These are phyloP conservation scores for Rhogogaster chlorosoma DNA, from an alignment of 2,888 invertebrate genomes.

Conservation along the genomic window DNA sequence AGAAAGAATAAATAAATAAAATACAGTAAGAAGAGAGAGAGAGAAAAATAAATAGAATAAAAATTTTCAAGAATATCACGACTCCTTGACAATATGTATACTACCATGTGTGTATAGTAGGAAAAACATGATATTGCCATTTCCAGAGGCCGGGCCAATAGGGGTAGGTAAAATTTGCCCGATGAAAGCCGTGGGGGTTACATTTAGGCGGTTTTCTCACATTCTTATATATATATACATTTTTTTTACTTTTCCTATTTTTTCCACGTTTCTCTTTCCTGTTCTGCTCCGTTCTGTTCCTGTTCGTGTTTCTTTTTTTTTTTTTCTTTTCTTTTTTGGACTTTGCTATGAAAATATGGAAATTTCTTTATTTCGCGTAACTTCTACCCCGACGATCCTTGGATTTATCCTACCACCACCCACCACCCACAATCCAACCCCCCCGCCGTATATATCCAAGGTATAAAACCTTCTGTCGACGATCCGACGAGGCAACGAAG, in stretches of 20 bases:
- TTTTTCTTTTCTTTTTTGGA: not conserved
- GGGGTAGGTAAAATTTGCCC: not conserved
- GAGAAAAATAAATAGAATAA: not conserved
- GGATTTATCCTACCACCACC: not conserved
- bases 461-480: not conserved
- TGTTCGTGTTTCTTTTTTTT: not conserved
- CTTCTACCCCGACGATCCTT: not conserved
- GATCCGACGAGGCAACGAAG: constrained; percentile 24
- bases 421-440: not conserved
- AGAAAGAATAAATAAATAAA: too few species aligned
- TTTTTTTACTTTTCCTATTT: not conserved
- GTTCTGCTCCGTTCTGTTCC: not conserved
- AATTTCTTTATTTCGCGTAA: constrained; percentile 37
- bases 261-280: not conserved
- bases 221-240: not conserved
- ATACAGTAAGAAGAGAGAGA: too few species aligned
- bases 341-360: constrained; percentile 28
- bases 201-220: not conserved
- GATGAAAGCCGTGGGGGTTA: constrained; percentile 2
- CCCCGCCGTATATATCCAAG: not conserved
- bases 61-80: not conserved
- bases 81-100: not conserved
- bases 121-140: constrained; percentile 11
- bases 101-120: too few species aligned
- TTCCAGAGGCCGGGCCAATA: not conserved